phyloP scores from a whole-genome alignment of 2,113 vertebrate species.

The Centropus bengalensis region DNA sequence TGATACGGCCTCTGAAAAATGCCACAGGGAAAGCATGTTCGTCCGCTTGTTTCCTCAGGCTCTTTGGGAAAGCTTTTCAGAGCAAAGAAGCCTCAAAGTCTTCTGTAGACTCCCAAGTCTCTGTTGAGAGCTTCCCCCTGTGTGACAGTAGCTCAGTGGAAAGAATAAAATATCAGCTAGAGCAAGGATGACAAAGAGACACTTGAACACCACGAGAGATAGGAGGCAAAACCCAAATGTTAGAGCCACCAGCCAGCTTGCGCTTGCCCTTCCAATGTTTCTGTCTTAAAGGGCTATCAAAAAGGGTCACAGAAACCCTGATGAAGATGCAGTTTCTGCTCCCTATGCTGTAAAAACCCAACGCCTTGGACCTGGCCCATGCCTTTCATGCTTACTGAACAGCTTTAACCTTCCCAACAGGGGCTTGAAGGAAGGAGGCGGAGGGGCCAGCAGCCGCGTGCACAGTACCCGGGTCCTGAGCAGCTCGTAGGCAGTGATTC shows the following conservation, averaged over 20 bases:
- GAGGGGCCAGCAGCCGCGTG: rapidly evolving
- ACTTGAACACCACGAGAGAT: background rate
- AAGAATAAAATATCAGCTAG: background rate
- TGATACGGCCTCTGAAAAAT: constrained; percentile 88
- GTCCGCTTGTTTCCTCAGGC: background rate
- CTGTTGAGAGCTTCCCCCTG: background rate
- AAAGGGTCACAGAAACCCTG: background rate
- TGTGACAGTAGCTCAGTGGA: background rate
- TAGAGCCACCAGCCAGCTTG: background rate
- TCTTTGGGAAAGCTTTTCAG: background rate
- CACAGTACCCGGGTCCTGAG: constrained; percentile 87
- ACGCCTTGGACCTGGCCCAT: background rate
- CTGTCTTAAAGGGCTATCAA: background rate
- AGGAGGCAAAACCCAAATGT: background rate
- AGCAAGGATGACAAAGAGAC: rapidly evolving
- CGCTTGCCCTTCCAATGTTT: background rate
- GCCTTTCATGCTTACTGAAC: too few relatives aligned
- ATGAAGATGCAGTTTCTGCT: background rate
- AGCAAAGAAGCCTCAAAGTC: background rate
- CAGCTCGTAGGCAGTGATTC: constrained; percentile 93
- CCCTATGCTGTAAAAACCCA: background rate
- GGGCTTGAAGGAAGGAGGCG: rapidly evolving
- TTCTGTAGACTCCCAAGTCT: background rate
- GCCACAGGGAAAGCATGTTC: background rate
- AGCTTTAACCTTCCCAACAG: background rate